These are phyloP conservation scores for Corynorhinus townsendii DNA, from an alignment of 2,113 vertebrate genomes.

Conservation along the genomic window DNA sequence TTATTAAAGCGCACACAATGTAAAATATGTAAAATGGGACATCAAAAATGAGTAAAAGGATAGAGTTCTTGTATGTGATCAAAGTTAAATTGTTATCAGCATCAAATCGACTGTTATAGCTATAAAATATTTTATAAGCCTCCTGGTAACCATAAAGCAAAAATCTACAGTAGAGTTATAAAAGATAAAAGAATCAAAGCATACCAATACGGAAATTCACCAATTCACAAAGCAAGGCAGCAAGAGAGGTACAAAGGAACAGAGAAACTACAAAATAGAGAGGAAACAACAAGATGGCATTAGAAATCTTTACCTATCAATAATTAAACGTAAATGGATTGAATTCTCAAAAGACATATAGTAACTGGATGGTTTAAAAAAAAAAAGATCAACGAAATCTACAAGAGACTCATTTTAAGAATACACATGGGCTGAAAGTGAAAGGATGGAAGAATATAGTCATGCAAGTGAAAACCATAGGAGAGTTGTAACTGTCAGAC, in stretches of 20 bases:
- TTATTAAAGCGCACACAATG: background rate
- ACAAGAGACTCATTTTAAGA: background rate
- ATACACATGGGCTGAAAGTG: background rate
- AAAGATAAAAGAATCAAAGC: background rate
- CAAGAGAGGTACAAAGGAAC: background rate
- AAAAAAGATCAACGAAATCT: background rate
- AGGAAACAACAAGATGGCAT: background rate
- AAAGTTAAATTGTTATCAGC: background rate
- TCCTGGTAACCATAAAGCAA: background rate
- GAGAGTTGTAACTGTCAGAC: background rate
- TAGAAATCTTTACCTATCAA: background rate
- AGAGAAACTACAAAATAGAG: background rate
- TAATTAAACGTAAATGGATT: background rate
- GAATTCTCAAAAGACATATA: slow-evolving; percentile 3
- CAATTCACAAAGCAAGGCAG: background rate
- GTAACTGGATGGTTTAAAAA: background rate
- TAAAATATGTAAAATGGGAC: background rate
- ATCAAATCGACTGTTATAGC: background rate
- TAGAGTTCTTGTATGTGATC: background rate
- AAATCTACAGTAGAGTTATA: background rate
- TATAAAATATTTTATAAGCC: background rate
- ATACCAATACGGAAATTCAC: background rate
- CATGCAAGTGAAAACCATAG: background rate
- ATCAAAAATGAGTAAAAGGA: background rate
- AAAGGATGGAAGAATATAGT: background rate